Base-by-base conservation (phyloP, 2,113 vertebrate species). In the Acanthisitta chloris region DNA sequence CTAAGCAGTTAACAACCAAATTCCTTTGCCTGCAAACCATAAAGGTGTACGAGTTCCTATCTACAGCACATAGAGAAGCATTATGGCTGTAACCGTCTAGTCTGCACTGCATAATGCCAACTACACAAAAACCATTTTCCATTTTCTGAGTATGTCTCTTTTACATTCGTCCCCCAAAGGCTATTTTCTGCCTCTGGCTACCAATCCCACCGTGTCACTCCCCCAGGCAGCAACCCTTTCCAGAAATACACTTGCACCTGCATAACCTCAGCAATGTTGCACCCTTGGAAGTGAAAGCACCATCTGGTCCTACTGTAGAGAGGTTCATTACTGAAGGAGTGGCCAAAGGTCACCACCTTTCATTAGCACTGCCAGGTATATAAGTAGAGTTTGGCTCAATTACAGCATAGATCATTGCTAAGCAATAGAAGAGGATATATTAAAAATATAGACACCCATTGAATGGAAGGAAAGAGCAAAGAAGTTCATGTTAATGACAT, bases 181-280 rank as follows among this genome's bases (percentile, higher is more conserved):
- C 88, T 76, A 55, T 95, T 92, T 96, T 93, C 72, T 91, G 84
- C 87, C 65, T 62, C 55, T 80, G 72, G 61, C 88, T 86, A 90
- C 90, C 43, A 54, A 57, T 54, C 59, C 64, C 79, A 58, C 48
- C 51, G 55, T 1, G 1, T 42, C 76, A 71, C 71, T 92, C 33
- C 24, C 18, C 17, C 21, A 52, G 3, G 15, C 71, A 82, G 71
- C 77, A 88, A 93, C 95, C 24, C 76, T 55, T 71, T 92, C 85
- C 92, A 90, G 82, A 96, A 96, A 94, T 81, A 86, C 64, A 65
- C 43, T 89, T 93, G 88, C 92, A 94, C 79, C 88, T 95, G 79
- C 76, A 95, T 54, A 88, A 80, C 92, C 89, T 77, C 85, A 58
- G 84, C 36, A 69, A 95, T 61, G 87, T 54, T 64, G 87, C 87